Evolutionary conservation across 2,113 vertebrate genomes (phyloP).

Genomic region (Macrotis lagotis): DNA sequence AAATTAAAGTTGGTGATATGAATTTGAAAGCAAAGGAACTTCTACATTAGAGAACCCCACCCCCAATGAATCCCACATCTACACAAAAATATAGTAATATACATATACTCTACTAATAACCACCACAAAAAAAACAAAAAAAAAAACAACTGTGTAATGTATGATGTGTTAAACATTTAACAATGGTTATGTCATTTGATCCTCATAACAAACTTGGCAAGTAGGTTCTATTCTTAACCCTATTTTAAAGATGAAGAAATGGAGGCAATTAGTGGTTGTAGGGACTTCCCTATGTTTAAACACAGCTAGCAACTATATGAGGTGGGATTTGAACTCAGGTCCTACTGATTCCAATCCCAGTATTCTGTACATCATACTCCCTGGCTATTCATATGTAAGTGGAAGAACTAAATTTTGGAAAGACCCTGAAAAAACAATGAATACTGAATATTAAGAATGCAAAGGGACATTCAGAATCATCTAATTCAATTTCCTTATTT

Average conservation of each 20-base stretch:
- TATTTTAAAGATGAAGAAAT: background rate
- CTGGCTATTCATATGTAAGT: background rate
- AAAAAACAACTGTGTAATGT: no score
- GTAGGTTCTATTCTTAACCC: background rate
- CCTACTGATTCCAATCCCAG: background rate
- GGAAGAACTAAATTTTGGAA: background rate
- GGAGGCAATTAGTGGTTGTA: background rate
- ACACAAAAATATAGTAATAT: background rate
- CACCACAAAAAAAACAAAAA: no score
- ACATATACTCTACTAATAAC: background rate
- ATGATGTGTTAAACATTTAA: background rate
- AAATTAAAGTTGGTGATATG: background rate
- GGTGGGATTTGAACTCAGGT: background rate
- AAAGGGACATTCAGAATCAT: background rate
- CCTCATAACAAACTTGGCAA: background rate
- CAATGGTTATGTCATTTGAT: background rate
- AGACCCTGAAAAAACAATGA: background rate
- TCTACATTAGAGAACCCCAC: background rate
- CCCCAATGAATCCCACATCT: background rate
- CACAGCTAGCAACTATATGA: background rate
- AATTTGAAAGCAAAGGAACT: background rate
- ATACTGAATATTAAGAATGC: background rate
- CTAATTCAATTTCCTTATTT: background rate
- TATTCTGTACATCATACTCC: background rate
- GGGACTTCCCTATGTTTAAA: background rate